Evolutionary conservation across 1,140 invertebrate genomes (phyloP).

Genomic region (Latrodectus geometricus): DNA sequence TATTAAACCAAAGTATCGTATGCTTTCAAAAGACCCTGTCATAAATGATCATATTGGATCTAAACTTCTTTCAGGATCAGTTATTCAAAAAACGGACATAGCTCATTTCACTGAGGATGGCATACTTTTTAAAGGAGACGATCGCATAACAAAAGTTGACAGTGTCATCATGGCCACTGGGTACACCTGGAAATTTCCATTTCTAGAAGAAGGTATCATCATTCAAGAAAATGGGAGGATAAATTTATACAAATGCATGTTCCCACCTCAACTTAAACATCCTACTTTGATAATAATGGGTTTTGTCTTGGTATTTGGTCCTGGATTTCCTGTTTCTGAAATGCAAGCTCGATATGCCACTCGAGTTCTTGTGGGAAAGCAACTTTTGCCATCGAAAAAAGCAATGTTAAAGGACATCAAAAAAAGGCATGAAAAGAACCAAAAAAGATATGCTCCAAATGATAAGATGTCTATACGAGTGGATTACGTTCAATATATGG

Average conservation of each 20-base stretch:
- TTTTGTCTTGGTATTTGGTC: constrained; percentile 71
- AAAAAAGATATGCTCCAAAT: constrained; percentile 60
- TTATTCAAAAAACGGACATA: constrained; percentile 70
- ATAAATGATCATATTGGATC: constrained; percentile 73
- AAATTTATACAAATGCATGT: constrained; percentile 71
- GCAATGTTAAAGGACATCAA: constrained; percentile 61
- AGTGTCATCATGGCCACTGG: constrained; percentile 69
- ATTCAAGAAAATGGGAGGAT: constrained; percentile 68
- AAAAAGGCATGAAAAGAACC: constrained; percentile 61
- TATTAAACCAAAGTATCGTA: constrained; percentile 69
- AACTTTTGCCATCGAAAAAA: constrained; percentile 48
- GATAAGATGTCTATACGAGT: constrained; percentile 56
- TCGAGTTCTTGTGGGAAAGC: constrained; percentile 53
- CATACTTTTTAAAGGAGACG: constrained; percentile 67
- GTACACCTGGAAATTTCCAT: constrained; percentile 70
- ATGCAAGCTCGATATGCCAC: constrained; percentile 66
- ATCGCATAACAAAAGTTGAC: constrained; percentile 65
- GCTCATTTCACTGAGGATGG: constrained; percentile 66
- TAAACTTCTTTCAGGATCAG: constrained; percentile 70
- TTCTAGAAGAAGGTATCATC: constrained; percentile 63
- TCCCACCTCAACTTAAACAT: constrained; percentile 67
- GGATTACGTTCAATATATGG: constrained; percentile 57
- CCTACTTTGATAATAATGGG: constrained; percentile 71
- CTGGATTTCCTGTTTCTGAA: constrained; percentile 72
- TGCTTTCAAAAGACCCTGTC: constrained; percentile 71